These are phyloP conservation scores for Lasioglossum villosulum DNA, from an alignment of 2,888 invertebrate genomes.

Conservation along the genomic window DNA sequence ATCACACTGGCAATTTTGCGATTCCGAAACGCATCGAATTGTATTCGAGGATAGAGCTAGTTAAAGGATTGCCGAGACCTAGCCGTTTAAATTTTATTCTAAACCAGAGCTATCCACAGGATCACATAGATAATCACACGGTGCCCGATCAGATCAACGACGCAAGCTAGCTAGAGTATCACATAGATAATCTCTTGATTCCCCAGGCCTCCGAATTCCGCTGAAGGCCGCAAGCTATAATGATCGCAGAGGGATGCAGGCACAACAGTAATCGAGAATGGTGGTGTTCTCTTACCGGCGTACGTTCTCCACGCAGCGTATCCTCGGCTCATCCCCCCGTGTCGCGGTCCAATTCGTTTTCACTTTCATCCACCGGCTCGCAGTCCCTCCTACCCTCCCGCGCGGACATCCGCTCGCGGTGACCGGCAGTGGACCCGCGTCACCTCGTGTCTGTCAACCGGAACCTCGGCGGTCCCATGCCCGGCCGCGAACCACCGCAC, in stretches of 20 bases:
- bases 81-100: neutral
- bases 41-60: neutral
- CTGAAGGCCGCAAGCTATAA: neutral
- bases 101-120: neutral
- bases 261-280: neutral
- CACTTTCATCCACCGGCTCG: conserved; percentile 70
- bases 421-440: conserved; percentile 43
- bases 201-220: neutral
- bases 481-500: conserved; percentile 37
- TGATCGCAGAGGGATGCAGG: neutral
- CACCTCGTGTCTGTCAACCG: conserved; percentile 61
- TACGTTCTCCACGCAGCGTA: conserved; percentile 64
- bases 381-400: conserved; percentile 47
- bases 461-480: conserved; percentile 61
- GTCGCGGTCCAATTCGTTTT: conserved; percentile 62
- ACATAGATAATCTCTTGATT: neutral
- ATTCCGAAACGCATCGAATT: too few relatives aligned
- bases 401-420: conserved; percentile 51
- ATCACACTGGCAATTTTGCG: too few relatives aligned
- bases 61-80: neutral
- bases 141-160: neutral
- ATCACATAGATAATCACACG: neutral
- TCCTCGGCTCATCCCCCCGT: conserved; percentile 57
- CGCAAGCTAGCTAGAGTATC: neutral
- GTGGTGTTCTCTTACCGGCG: conserved; percentile 46